These are phyloP conservation scores for Phrynocephalus forsythii DNA, from an alignment of 2,797 vertebrate species.

Conservation along the genomic window DNA sequence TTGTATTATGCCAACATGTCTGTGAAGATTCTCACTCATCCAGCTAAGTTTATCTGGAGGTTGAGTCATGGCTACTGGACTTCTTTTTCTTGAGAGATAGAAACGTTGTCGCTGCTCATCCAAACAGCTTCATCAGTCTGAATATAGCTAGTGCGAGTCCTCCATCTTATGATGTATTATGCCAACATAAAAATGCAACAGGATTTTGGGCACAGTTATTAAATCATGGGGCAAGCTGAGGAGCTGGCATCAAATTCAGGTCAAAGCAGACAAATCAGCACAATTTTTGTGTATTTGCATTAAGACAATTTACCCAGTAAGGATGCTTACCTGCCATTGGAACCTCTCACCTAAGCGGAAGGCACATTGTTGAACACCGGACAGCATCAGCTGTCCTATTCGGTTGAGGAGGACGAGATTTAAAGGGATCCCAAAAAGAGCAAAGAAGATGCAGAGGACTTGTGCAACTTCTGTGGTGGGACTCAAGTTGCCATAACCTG, in stretches of 20 bases:
- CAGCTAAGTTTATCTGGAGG: too few relatives aligned
- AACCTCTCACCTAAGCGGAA: slow-evolving; percentile 75
- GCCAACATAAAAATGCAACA: slow-evolving; percentile 57
- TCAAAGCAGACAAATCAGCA: slow-evolving; percentile 52
- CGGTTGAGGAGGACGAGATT: slow-evolving; percentile 89
- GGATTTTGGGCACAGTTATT: slow-evolving; percentile 9
- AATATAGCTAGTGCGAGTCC: too few relatives aligned
- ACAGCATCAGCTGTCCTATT: slow-evolving; percentile 89
- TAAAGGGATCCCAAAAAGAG: slow-evolving; percentile 91
- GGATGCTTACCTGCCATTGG: slow-evolving; percentile 79
- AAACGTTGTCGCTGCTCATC: too few relatives aligned
- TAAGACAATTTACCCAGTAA: not conserved
- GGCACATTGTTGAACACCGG: slow-evolving; percentile 80
- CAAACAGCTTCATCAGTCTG: too few relatives aligned
- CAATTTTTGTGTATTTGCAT: slow-evolving; percentile 24
- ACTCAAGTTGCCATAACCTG: slow-evolving; percentile 92
- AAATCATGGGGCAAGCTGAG: slow-evolving; percentile 26
- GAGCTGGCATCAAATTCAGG: slow-evolving; percentile 51
- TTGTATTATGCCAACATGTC: slow-evolving; percentile 33
- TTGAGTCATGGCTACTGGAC: too few relatives aligned
- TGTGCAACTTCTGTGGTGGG: slow-evolving; percentile 83
- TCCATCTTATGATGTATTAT: not conserved
- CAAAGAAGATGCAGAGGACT: slow-evolving; percentile 92
- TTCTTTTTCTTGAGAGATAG: too few relatives aligned
- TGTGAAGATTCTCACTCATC: too few relatives aligned